phyloP scores from a whole-genome alignment of 2,797 vertebrate species.

The Falco berigora region DNA sequence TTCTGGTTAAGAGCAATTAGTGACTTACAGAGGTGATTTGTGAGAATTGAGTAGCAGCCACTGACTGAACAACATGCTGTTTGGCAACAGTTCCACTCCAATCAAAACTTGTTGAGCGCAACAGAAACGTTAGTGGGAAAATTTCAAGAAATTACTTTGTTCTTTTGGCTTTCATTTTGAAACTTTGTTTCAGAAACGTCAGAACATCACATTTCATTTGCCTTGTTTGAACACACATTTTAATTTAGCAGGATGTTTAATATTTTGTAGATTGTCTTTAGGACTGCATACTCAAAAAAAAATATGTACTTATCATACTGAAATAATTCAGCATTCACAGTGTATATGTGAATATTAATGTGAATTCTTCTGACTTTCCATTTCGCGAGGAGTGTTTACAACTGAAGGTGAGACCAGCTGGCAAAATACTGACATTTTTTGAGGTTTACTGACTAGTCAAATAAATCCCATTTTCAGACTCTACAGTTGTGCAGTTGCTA shows the following conservation, averaged over 20 bases:
- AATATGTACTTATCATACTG: not conserved
- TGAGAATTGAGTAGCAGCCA: not conserved
- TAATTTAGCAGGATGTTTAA: not conserved
- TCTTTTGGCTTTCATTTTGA: not conserved
- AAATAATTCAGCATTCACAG: not conserved
- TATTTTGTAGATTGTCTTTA: not conserved
- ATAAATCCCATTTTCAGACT: not conserved
- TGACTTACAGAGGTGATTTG: not conserved
- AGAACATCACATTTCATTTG: not conserved
- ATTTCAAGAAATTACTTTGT: not conserved
- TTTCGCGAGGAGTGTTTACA: not conserved
- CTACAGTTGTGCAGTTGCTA: not conserved
- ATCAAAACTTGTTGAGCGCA: not conserved
- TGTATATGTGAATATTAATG: not conserved
- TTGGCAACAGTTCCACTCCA: not conserved
- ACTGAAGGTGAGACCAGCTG: not conserved
- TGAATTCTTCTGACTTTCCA: not conserved
- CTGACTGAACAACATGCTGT: not conserved
- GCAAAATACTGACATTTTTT: not conserved
- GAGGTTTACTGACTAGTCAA: not conserved
- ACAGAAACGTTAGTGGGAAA: not conserved
- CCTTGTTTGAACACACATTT: not conserved
- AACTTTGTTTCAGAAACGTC: not conserved
- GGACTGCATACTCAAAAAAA: not conserved
- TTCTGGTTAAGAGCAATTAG: not conserved